A percentile compares a stretch with the other conserved stretches of the same genome.
phyloP scores from a whole-genome alignment of 2,797 vertebrate species.

The Columba guinea region DNA sequence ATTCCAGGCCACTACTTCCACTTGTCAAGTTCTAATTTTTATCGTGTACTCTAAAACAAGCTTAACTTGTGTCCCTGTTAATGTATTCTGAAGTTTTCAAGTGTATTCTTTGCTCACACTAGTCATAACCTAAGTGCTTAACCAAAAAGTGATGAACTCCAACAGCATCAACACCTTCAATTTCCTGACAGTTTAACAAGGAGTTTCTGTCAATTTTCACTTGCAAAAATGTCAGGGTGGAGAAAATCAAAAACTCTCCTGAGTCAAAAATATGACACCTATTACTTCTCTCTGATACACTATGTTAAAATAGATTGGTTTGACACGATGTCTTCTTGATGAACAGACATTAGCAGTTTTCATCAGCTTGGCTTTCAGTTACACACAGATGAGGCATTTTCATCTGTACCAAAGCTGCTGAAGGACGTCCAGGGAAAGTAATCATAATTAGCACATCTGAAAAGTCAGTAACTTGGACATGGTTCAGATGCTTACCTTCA shows the following conservation, averaged over 20 bases:
- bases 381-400: background rate
- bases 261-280: background rate
- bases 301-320: background rate
- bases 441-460: background rate
- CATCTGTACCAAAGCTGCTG: background rate
- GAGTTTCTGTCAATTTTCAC: background rate
- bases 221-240: rapidly evolving
- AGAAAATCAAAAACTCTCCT: background rate
- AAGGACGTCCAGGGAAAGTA: background rate
- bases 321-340: background rate
- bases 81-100: background rate
- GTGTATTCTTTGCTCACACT: background rate
- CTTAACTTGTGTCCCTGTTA: background rate
- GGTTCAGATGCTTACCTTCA: background rate
- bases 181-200: background rate
- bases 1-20: background rate
- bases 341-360: background rate
- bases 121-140: background rate
- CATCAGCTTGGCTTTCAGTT: background rate
- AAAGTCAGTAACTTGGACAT: background rate
- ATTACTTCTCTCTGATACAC: background rate
- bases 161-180: background rate
- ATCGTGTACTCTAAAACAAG: background rate
- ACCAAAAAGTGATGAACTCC: background rate
- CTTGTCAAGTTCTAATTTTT: background rate